phyloP scores from a whole-genome alignment of 2,113 vertebrate genomes.

The Tragulus kanchil region DNA sequence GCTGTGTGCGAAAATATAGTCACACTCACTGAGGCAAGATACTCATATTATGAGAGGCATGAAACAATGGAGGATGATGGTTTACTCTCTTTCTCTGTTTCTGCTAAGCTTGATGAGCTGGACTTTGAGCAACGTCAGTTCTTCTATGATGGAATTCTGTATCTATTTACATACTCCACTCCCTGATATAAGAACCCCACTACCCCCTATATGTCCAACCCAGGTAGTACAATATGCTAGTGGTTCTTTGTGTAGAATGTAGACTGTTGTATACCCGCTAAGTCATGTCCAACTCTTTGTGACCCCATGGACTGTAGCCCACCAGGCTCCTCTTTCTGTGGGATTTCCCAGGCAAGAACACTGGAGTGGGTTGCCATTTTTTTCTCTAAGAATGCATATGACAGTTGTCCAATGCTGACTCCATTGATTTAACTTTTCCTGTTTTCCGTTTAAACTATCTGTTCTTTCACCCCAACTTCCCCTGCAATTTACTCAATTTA shows the following conservation, averaged over 20 bases:
- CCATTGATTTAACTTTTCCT: neutral
- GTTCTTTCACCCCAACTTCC: neutral
- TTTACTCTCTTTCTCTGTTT: neutral
- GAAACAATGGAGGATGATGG: neutral
- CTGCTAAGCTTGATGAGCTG: neutral
- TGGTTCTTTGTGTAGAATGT: neutral
- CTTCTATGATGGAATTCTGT: neutral
- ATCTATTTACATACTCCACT: neutral
- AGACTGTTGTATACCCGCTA: too few species aligned
- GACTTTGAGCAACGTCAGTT: neutral
- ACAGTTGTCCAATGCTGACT: neutral
- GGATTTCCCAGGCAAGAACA: too few species aligned
- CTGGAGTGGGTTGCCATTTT: too few species aligned
- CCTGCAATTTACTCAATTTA: neutral
- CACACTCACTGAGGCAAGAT: neutral
- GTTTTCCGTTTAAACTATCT: neutral
- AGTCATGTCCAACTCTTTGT: too few species aligned
- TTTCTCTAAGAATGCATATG: too few species aligned
- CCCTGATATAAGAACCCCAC: neutral
- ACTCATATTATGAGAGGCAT: rapidly evolving
- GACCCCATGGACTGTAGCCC: too few species aligned
- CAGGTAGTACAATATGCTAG: too few species aligned
- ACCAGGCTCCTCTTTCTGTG: too few species aligned
- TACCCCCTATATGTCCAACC: neutral
- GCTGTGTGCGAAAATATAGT: neutral